phyloP scores from a whole-genome alignment of 2,888 invertebrate species.

The Eupithecia exiguata region DNA sequence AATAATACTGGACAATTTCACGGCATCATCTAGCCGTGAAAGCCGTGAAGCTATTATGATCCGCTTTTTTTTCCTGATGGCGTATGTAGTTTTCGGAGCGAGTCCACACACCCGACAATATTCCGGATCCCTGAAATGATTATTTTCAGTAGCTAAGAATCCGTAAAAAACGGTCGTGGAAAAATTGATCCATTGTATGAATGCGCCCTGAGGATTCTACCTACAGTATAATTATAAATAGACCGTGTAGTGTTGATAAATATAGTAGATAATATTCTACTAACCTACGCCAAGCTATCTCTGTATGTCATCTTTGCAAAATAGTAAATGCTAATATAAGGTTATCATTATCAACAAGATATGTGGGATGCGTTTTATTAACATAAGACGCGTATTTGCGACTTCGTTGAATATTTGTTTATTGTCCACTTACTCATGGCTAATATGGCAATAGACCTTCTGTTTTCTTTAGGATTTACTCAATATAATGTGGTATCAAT shows the following conservation, averaged over 20 bases:
- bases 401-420: background rate
- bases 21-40: background rate
- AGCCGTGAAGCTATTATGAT: too few relatives aligned
- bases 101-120: background rate
- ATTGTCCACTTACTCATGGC: background rate
- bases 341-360: slow-evolving; percentile 23
- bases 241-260: background rate
- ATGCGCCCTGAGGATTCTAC: background rate
- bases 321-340: slow-evolving; percentile 21
- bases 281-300: slow-evolving; percentile 12
- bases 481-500: background rate
- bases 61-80: too few relatives aligned
- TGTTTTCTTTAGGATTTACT: background rate
- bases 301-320: slow-evolving; percentile 17
- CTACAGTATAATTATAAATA: background rate
- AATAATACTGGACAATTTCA: background rate
- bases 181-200: too few relatives aligned
- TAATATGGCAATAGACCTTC: background rate
- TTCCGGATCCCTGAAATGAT: too few relatives aligned
- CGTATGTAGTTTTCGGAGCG: too few relatives aligned
- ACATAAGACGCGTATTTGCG: slow-evolving; percentile 8
- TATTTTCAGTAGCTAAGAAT: too few relatives aligned
- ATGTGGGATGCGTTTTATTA: slow-evolving; percentile 12
- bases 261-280: background rate
- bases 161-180: too few relatives aligned